Conservation (phyloP, 2,113 vertebrate species). For the Hyaena hyaena region DNA sequence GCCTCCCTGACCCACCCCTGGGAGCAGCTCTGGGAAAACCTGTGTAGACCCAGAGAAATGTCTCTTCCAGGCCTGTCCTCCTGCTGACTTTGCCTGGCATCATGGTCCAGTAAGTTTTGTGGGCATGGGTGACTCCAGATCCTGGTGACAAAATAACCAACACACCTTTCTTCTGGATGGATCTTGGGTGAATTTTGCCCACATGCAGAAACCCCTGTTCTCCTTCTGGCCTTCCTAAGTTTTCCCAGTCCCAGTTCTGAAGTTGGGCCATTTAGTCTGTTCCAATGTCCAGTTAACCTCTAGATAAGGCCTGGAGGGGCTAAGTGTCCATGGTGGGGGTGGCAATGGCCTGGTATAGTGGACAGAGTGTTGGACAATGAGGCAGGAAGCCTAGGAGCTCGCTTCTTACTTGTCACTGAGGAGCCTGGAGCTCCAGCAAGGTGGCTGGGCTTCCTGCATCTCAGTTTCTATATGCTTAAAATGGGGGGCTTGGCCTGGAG, state of each 20-base stretch:
- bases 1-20: rapidly evolving
- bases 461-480: not conserved
- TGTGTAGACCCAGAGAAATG: rapidly evolving
- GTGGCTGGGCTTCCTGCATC: not conserved
- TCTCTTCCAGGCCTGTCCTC: not conserved
- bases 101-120: not conserved
- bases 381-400: not conserved
- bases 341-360: rapidly evolving
- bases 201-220: not conserved
- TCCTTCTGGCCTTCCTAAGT: not conserved
- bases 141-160: not conserved
- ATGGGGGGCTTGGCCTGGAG: not conserved
- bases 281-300: not conserved
- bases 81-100: not conserved
- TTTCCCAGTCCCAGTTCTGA: not conserved
- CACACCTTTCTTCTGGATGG: not conserved
- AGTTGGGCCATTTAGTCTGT: not conserved
- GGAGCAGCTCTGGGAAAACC: not conserved
- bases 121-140: not conserved
- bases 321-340: no score
- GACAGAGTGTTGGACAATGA: rapidly evolving
- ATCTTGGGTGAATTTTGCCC: not conserved
- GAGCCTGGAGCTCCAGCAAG: not conserved
- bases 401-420: not conserved
- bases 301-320: not conserved